Conservation (phyloP, 2,888 invertebrate genomes). For the Mythimna impura region DNA sequence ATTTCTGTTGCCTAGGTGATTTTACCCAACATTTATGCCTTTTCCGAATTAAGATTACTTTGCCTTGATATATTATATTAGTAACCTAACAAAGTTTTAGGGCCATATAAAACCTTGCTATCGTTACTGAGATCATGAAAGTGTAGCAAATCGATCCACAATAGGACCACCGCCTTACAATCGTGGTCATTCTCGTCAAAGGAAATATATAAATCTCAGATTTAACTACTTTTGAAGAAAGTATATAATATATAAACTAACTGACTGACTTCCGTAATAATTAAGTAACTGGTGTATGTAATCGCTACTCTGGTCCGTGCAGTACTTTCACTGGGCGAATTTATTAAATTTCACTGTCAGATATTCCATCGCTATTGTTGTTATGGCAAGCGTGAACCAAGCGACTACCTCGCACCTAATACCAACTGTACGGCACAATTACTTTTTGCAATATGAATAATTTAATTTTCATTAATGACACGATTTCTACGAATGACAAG, state of each 20-base stretch:
- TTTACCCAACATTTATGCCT: constrained; percentile 3
- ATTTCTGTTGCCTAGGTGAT: constrained; percentile 32
- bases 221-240: constrained; percentile 51
- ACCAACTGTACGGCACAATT: constrained; percentile 2
- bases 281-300: constrained; percentile 58
- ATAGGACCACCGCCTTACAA: constrained; percentile 23
- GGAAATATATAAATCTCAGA: constrained; percentile 34
- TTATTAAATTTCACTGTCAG: constrained; percentile 64
- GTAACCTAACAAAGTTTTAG: constrained; percentile 2
- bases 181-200: constrained; percentile 12
- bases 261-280: constrained; percentile 46
- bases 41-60: background rate
- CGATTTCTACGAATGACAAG: constrained; percentile 32
- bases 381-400: constrained; percentile 40
- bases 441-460: constrained; percentile 40
- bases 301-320: constrained; percentile 48
- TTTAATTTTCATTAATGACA: constrained; percentile 17
- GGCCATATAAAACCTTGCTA: constrained; percentile 13
- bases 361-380: constrained; percentile 52
- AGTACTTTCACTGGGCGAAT: constrained; percentile 68
- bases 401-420: background rate
- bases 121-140: constrained; percentile 22
- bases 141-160: constrained; percentile 12
- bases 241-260: constrained; percentile 12
- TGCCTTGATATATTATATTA: background rate